Conservation (phyloP, 2,113 vertebrate species). For the Callipepla squamata region DNA sequence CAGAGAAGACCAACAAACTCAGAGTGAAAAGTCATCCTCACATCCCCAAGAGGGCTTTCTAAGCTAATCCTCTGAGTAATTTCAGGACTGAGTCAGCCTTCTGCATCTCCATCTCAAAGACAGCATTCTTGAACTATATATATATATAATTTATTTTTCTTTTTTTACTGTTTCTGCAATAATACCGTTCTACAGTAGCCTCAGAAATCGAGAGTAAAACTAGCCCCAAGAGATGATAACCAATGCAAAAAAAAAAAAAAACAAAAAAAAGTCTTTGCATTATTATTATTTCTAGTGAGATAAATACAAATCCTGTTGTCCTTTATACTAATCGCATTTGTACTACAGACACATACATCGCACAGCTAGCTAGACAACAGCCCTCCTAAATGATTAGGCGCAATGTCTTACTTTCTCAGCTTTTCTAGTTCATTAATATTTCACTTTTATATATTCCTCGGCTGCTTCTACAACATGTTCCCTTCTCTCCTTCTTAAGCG, state of each 20-base stretch:
- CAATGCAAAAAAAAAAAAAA: not conserved
- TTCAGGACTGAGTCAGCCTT: not conserved
- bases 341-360: not conserved
- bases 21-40: not conserved
- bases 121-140: not conserved
- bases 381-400: constrained; percentile 1
- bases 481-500: constrained; percentile 57
- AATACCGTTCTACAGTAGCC: not conserved
- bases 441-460: constrained; percentile 72
- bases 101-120: constrained; percentile 1
- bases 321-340: not conserved
- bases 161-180: constrained; percentile 1
- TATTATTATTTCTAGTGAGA: not conserved
- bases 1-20: not conserved
- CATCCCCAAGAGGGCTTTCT: not conserved
- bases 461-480: constrained; percentile 61
- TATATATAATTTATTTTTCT: not conserved
- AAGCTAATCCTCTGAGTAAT: not conserved
- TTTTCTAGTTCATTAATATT: constrained; percentile 73
- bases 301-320: not conserved
- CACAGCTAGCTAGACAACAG: not conserved
- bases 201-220: not conserved
- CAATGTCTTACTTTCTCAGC: constrained; percentile 46
- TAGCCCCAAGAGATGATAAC: not conserved
- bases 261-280: not conserved